Evolutionary conservation across 2,888 invertebrate genomes (phyloP), one percentile per base, ranked within the genome.

Genomic region (Crioceris asparagi): DNA sequence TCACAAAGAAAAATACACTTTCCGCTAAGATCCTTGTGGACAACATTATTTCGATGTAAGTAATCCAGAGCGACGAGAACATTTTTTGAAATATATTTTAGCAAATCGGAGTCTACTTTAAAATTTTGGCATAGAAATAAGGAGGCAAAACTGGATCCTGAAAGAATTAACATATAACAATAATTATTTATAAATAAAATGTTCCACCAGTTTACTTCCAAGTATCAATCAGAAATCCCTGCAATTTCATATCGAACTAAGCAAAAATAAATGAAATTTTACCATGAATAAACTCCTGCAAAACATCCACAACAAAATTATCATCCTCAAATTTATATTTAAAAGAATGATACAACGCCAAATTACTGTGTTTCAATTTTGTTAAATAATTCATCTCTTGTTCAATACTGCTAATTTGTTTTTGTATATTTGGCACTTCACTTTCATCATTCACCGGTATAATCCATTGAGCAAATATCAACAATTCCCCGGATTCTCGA

Each of bases 21-120:
- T 50, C 78, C 77, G 41, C 80, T 67, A n/a, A 93, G 65, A 61
- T 86, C 81, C 53, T 81, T 79, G 59, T 93, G 91, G 11, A 87
- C 77, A 2, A 91, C 77, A 45, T 83, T 82, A 44, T 80, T 82
- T 49, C 77, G 72, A 58, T 93, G 92, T 38, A 93, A 67, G 58
- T 79, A 87, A 25, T 76, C 74, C 19, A 92, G 63, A 10, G 83
- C 87, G 35, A 75, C 72, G 3, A 91, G 67, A 17, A 90, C 72
- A 18, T 83, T 85, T 32, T 69, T 67, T 0, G 81, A 79, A 19
- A 88, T 72, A 55, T 74, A 71, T 19, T 79, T 70, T 5, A 86
- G 54, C 36, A 77, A 60, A 38, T 71, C 70, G 5, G 68, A 56
- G 29, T 73, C 70, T 12, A 74, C 55, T 23, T 70, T 66, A 33